These are phyloP conservation scores for Ictidomys tridecemlineatus DNA, from an alignment of 2,113 vertebrate genomes.

Conservation along the genomic window DNA sequence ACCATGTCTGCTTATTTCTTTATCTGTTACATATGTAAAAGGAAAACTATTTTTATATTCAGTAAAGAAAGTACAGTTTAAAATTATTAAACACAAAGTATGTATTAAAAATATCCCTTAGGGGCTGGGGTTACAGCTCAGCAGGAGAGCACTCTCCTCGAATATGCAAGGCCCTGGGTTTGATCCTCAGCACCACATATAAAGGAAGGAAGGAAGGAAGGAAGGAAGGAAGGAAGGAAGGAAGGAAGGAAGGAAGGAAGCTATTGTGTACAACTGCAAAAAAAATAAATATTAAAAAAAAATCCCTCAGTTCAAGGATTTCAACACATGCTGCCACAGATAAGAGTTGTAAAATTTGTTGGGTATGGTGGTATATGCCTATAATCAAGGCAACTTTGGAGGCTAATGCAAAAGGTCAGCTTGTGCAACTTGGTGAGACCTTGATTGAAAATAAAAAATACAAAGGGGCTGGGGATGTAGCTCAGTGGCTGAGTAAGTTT, in stretches of 20 bases:
- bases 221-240: no score
- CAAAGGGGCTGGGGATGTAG: neutral
- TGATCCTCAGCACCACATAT: no score
- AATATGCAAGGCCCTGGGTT: no score
- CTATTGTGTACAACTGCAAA: no score
- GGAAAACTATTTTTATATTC: constrained; percentile 48
- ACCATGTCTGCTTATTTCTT: constrained; percentile 29
- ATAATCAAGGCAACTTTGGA: neutral
- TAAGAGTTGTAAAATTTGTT: neutral
- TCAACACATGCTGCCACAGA: neutral
- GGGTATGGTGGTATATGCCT: neutral
- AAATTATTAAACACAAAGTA: neutral
- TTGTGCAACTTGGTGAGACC: neutral
- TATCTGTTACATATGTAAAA: constrained; percentile 42
- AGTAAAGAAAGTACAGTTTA: constrained; percentile 32
- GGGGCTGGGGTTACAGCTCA: no score
- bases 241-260: no score
- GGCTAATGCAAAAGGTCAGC: neutral
- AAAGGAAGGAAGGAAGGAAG: accelerated
- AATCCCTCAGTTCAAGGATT: neutral
- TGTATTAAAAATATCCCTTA: neutral
- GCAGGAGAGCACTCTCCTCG: no score
- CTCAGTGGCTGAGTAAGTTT: neutral
- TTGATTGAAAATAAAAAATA: neutral
- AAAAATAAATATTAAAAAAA: no score